phyloP scores from a whole-genome alignment of 2,888 invertebrate genomes.

The Clunio marinus region DNA sequence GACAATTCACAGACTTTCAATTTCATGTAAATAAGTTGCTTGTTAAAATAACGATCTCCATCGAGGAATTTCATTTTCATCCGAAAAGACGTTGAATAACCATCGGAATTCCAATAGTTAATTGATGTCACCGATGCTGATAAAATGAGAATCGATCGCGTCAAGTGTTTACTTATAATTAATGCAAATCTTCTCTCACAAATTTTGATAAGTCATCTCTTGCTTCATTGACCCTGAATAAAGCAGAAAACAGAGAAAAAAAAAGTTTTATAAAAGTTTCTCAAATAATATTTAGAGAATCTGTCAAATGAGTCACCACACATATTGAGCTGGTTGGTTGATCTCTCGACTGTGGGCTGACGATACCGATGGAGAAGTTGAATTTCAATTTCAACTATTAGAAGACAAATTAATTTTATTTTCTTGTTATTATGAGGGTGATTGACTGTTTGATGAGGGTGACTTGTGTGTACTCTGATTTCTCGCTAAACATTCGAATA shows the following conservation, averaged over 20 bases:
- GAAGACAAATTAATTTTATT: not conserved
- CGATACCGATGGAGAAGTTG: not conserved
- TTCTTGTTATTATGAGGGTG: slow-evolving; percentile 8
- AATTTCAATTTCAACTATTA: slow-evolving; percentile 11
- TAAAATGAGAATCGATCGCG: slow-evolving; percentile 4
- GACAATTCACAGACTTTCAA: slow-evolving; percentile 1
- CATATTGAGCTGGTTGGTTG: no score
- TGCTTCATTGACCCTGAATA: not conserved
- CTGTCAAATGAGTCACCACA: slow-evolving; percentile 22
- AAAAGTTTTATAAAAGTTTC: no score
- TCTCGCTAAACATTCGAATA: not conserved
- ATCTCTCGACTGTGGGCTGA: slow-evolving; percentile 2
- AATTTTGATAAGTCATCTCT: not conserved
- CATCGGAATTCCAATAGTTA: not conserved
- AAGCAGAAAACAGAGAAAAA: slow-evolving; percentile 5
- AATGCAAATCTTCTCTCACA: slow-evolving; percentile 10
- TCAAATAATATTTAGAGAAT: slow-evolving; percentile 3
- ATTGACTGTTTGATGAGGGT: slow-evolving; percentile 24
- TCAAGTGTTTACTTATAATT: slow-evolving; percentile 9
- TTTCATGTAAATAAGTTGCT: not conserved
- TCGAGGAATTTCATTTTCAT: slow-evolving; percentile 13
- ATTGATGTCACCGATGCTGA: no score
- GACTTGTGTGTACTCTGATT: slow-evolving; percentile 15
- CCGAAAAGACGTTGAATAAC: not conserved
- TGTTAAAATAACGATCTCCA: not conserved